These are phyloP conservation scores for Cotesia vestalis DNA, from an alignment of 1,140 invertebrate species.

Conservation along the genomic window DNA sequence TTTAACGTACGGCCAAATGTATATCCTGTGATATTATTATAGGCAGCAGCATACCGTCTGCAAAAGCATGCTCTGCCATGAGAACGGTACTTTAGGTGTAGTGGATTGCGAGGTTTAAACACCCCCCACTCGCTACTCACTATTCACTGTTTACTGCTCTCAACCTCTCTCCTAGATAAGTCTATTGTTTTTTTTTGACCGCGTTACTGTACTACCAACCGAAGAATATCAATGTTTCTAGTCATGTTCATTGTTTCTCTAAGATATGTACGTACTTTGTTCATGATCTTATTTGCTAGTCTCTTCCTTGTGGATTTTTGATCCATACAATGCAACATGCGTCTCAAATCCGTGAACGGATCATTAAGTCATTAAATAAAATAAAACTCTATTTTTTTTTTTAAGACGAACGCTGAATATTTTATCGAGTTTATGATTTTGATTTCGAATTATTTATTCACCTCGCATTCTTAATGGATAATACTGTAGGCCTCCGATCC, in stretches of 20 bases:
- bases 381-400: too few relatives aligned
- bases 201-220: neutral
- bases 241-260: neutral
- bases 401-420: too few relatives aligned
- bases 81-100: slow-evolving; percentile 21
- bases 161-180: too few relatives aligned
- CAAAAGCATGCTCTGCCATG: slow-evolving; percentile 7
- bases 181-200: slow-evolving; percentile 4
- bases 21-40: slow-evolving; percentile 16
- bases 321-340: too few relatives aligned
- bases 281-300: slow-evolving; percentile 2
- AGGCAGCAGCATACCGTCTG: slow-evolving; percentile 9
- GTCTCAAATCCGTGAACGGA: neutral
- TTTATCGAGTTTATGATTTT: too few relatives aligned
- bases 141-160: neutral
- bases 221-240: neutral
- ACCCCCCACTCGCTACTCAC: neutral
- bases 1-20: slow-evolving; percentile 22
- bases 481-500: too few relatives aligned
- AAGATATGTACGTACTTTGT: too few relatives aligned
- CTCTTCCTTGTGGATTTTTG: neutral
- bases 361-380: neutral
- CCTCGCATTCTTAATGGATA: too few relatives aligned
- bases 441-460: too few relatives aligned
- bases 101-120: neutral